Evolutionary conservation across 2,888 invertebrate species (phyloP).

Genomic region (Erebia epiphron): DNA sequence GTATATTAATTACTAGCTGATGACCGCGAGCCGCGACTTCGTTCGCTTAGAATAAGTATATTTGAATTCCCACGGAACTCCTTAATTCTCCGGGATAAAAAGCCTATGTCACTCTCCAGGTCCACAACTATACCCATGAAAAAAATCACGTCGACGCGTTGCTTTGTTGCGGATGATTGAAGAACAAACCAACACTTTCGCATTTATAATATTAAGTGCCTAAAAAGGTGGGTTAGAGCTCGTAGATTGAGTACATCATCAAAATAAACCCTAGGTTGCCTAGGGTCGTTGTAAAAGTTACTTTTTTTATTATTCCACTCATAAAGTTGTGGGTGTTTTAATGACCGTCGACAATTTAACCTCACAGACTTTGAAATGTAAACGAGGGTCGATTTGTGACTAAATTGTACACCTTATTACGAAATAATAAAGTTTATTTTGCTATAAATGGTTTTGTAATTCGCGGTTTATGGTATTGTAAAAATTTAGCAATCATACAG

Average conservation of each 20-base stretch:
- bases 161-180: no score
- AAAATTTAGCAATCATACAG: conserved; percentile 1
- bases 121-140: no score
- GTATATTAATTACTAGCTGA: no score
- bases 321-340: conserved; percentile 25
- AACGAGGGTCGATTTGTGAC: neutral
- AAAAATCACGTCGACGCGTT: no score
- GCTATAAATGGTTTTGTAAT: neutral
- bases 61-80: no score
- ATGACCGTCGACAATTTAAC: conserved; percentile 24
- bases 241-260: neutral
- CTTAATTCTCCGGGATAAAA: no score
- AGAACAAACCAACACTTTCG: no score
- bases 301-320: conserved; percentile 13
- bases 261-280: conserved; percentile 3
- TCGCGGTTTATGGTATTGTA: neutral
- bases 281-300: neutral
- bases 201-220: no score
- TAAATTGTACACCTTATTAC: neutral
- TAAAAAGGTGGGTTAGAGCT: no score
- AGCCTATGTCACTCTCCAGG: no score
- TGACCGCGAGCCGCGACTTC: no score
- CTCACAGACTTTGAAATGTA: conserved; percentile 12
- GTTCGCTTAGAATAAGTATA: no score
- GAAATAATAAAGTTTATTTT: neutral